Evolutionary conservation across 2,113 vertebrate species (phyloP), one percentile per base, ranked within the genome.

Genomic region (Zapus hudsonius): DNA sequence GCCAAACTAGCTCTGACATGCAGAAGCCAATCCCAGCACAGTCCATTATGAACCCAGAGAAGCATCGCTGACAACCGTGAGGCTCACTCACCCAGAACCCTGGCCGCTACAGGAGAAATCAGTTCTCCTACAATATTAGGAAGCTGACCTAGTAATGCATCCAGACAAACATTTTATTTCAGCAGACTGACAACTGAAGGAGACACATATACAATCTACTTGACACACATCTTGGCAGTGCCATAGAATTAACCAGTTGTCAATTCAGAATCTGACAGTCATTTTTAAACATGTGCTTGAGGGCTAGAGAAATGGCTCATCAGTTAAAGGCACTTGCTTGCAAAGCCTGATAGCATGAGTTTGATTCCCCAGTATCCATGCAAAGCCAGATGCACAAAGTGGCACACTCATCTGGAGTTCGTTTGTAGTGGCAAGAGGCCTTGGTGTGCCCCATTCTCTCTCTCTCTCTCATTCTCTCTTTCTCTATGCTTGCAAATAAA

Each of bases 1-100:
- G 66, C 70, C 72, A 93, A 96, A 89, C 19, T 78, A 86, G 84
- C 74, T 97, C 59, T 66, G 17, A 73, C 63, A 94, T 83, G 88
- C 91, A 83, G 84, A 86, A 69, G 63, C 59, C 84, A 95, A 66
- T 78, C 83, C 90, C 87, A 44, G 88, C 59, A 64, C 87, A 70
- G 36, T 5, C 75, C 31, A 36, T 20, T 25, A 63, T 29, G 63
- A 79, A 63, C n/a, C 38, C 55, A 22, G 80, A 79, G 57, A 87
- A 94, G 31, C 66, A 81, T 33, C 55, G 83, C 47, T 70, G 67
- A 59, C 27, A 95, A 38, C 19, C n/a, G 4, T 2, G 57, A 96
- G 2, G 38, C 12, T 59, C 70, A 64, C 33, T 94, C 93, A 93
- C 42, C 59, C 79, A 81, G 47, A 59, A 74, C 25, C 82, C 66